phyloP scores from a whole-genome alignment of 2,888 invertebrate species.

The Sipha maydis region DNA sequence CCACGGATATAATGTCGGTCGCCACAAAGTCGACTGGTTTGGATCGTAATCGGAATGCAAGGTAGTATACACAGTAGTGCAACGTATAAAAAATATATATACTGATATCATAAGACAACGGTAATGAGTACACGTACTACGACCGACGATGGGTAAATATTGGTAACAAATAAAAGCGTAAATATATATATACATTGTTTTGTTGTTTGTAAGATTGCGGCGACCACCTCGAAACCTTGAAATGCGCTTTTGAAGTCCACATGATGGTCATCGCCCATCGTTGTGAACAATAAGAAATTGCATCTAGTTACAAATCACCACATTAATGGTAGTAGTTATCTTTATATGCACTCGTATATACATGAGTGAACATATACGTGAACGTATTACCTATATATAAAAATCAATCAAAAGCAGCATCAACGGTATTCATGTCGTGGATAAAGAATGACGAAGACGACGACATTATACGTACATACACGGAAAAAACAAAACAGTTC shows the following conservation, averaged over 20 bases:
- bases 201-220: neutral
- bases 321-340: neutral
- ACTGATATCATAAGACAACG: neutral
- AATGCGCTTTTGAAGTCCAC: constrained; percentile 3
- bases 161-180: neutral
- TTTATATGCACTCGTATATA: neutral
- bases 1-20: neutral
- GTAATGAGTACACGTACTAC: neutral
- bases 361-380: no score
- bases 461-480: neutral
- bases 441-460: neutral
- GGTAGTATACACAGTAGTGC: neutral
- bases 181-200: neutral
- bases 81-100: neutral
- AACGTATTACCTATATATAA: neutral
- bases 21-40: neutral
- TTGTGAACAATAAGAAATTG: neutral
- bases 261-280: neutral
- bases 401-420: neutral
- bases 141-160: constrained; percentile 5
- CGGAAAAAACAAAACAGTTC: neutral
- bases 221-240: constrained; percentile 10
- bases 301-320: neutral
- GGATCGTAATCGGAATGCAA: neutral
- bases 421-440: neutral